Evolutionary conservation across 2,797 vertebrate species (phyloP).

Genomic region (Oryzias sinensis): DNA sequence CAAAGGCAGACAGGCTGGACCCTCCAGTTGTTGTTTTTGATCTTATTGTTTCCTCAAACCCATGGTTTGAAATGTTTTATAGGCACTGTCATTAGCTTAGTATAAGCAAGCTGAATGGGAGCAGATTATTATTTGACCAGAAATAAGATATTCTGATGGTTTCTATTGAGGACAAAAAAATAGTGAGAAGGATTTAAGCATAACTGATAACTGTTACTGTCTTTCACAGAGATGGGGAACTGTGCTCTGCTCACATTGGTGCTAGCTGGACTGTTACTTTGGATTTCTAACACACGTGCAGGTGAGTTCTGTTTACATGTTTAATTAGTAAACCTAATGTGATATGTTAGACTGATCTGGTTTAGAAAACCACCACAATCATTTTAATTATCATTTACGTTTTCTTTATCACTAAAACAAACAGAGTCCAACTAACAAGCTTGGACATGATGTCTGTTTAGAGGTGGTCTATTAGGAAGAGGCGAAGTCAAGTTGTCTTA

Average conservation of each 20-base stretch:
- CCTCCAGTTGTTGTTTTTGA: slow-evolving; percentile 75
- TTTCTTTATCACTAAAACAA: background rate
- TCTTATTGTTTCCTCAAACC: slow-evolving; percentile 72
- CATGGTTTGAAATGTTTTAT: slow-evolving; percentile 17
- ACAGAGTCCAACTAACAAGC: slow-evolving; percentile 22
- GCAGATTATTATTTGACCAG: background rate
- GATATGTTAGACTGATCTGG: too few species aligned
- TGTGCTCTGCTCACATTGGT: slow-evolving; percentile 53
- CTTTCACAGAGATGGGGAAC: slow-evolving; percentile 71
- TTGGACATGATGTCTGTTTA: slow-evolving; percentile 16
- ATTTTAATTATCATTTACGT: background rate
- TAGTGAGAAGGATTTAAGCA: slow-evolving; percentile 3
- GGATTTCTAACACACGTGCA: slow-evolving; percentile 47
- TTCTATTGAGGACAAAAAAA: slow-evolving; percentile 4
- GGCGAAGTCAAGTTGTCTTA: background rate
- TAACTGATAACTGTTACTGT: background rate
- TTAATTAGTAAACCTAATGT: too few species aligned
- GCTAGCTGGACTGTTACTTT: slow-evolving; percentile 53
- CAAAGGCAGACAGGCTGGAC: slow-evolving; percentile 79
- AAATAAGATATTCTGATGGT: slow-evolving; percentile 3
- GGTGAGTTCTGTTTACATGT: slow-evolving; percentile 46
- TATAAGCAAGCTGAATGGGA: slow-evolving; percentile 17
- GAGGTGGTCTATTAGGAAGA: slow-evolving; percentile 7
- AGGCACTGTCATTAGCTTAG: slow-evolving; percentile 19
- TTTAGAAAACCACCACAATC: too few species aligned